Conservation (phyloP, 2,113 vertebrate genomes). For the Cichladusa arquata region DNA sequence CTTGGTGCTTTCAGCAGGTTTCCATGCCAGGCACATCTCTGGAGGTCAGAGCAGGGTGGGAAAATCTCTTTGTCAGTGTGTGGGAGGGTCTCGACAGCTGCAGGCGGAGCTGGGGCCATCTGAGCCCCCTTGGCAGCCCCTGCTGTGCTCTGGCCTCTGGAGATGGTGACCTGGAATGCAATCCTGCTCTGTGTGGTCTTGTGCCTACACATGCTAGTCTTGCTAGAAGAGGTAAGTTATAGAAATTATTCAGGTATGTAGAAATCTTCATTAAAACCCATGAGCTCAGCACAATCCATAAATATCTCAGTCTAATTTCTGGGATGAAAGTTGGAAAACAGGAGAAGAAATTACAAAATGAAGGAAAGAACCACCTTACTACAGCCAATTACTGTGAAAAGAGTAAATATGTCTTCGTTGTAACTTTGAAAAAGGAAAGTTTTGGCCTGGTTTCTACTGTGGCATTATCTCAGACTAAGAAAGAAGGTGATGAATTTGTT, state of each 20-base stretch:
- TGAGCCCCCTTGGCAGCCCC: constrained; percentile 21
- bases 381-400: neutral
- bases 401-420: constrained; percentile 14
- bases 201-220: neutral
- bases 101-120: constrained; percentile 13
- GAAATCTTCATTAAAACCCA: constrained; percentile 6
- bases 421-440: neutral
- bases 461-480: constrained; percentile 59
- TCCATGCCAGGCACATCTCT: neutral
- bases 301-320: neutral
- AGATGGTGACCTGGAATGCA: constrained; percentile 44
- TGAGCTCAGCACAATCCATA: constrained; percentile 1
- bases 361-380: neutral
- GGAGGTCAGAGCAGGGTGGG: constrained; percentile 45
- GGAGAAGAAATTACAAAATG: neutral
- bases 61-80: constrained; percentile 12
- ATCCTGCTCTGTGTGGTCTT: constrained; percentile 54
- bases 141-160: constrained; percentile 23
- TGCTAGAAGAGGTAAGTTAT: neutral
- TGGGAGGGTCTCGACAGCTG: constrained; percentile 48
- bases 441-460: constrained; percentile 12
- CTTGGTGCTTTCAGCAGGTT: constrained; percentile 26
- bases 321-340: neutral
- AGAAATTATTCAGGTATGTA: neutral
- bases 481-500: constrained; percentile 59